These are phyloP conservation scores for Aphrophora alni DNA, from an alignment of 2,888 invertebrate species.

Conservation along the genomic window DNA sequence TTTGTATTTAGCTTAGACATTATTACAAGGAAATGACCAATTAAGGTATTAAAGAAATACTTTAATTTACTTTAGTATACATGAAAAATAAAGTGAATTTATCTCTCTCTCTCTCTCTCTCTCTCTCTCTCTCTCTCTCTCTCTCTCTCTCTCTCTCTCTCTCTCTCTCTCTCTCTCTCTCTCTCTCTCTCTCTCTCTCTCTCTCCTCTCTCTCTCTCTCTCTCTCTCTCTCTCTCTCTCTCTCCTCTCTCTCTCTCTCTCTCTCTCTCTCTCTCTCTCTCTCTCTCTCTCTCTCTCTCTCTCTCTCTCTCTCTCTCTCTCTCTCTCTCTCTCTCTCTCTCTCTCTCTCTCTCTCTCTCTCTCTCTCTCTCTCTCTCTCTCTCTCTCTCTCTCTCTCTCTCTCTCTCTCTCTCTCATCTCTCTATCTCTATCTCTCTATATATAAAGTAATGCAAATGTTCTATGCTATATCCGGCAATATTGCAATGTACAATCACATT, in stretches of 20 bases:
- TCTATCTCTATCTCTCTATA: too few relatives aligned
- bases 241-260: background rate
- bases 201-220: conserved; percentile 7
- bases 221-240: conserved; percentile 14
- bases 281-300: conserved; percentile 1
- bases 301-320: conserved; percentile 11
- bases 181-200: conserved; percentile 13
- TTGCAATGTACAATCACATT: too few relatives aligned
- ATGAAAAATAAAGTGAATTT: too few relatives aligned
- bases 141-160: background rate
- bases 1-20: too few relatives aligned
- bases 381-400: too few relatives aligned
- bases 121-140: conserved; percentile 19
- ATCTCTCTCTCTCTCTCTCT: background rate
- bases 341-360: background rate
- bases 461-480: too few relatives aligned
- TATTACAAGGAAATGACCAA: too few relatives aligned
- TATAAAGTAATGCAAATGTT: too few relatives aligned
- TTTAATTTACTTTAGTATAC: too few relatives aligned
- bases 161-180: conserved; percentile 2
- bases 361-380: too few relatives aligned
- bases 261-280: background rate
- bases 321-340: background rate
- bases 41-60: too few relatives aligned
- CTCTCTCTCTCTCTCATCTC: too few relatives aligned